These are phyloP conservation scores for Molossus alvarezi DNA, from an alignment of 2,797 vertebrate species.

Conservation along the genomic window DNA sequence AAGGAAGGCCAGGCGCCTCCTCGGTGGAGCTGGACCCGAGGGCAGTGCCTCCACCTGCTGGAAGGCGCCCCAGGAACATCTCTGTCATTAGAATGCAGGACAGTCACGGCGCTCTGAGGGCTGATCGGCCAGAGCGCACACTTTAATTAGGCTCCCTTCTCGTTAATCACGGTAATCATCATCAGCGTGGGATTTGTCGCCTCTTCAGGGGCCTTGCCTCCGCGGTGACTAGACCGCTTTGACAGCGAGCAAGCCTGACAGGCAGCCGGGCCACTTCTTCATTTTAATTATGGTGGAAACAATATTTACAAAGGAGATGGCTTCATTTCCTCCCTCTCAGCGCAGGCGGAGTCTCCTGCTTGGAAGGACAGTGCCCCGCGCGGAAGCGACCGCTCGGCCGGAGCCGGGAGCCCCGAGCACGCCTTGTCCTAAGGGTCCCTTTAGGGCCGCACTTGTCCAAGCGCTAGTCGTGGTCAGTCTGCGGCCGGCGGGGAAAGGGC, in stretches of 20 bases:
- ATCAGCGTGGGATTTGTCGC: not conserved
- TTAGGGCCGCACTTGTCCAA: rapidly evolving
- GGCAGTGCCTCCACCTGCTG: not conserved
- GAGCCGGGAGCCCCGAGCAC: not conserved
- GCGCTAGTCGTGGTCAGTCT: not conserved
- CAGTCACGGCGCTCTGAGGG: not conserved
- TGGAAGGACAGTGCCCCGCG: rapidly evolving
- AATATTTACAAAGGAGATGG: not conserved
- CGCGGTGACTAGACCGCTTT: not conserved
- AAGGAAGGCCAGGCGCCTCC: not conserved
- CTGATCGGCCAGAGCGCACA: not conserved
- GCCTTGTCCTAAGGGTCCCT: not conserved
- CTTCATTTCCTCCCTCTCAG: not conserved
- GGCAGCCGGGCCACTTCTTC: not conserved
- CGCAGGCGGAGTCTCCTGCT: not conserved
- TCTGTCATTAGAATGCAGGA: not conserved
- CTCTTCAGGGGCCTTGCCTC: not conserved
- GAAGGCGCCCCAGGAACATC: rapidly evolving
- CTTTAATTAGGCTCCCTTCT: not conserved
- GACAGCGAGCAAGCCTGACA: too few relatives aligned
- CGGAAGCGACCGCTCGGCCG: too few relatives aligned
- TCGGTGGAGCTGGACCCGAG: not conserved
- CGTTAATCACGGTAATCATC: not conserved
- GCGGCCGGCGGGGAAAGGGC: not conserved
- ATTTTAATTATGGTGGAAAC: not conserved